Evolutionary conservation across 2,888 invertebrate species (phyloP), one percentile per base, ranked within the genome.

Genomic region (Mayetiola destructor): DNA sequence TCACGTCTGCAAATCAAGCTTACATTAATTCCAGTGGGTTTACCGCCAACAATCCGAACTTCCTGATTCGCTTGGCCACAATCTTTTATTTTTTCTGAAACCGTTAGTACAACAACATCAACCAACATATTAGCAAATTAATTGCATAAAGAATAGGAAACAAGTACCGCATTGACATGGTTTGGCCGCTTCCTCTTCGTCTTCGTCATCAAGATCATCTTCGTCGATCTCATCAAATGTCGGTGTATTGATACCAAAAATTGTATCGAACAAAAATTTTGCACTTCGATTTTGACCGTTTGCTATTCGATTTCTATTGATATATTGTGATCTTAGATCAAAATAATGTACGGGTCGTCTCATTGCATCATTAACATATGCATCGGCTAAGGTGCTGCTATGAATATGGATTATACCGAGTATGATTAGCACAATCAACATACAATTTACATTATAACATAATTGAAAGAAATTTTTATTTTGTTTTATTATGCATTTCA

Each of bases 11-110:
- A n/a, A n/a, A n/a, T 36, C 5, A 40, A 2, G 14, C 48, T 27
- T 48, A 48, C 48, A 73, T 89, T 88, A 32, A 86, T 77, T 56
- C 85, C 84, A 1, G 89, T 84, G 21, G 89, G 85, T 65, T 80
- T 77, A 14, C 90, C 90, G 56, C 90, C 90, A 57, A 91, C 87
- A 62, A 91, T 89, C 63, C 90, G 77, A 68, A 85, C 86, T 75
- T 90, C 88, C 75, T 88, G 88, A 74, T 87, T 89, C 1, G 85
- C 77, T 59, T 84, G 76, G 36, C 89, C 88, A 66, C 89, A 89
- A 72, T 89, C 88, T 8, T 88, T 48, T 32, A 27, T 30, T 32
- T 20, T 20, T 53, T 30, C 6, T 39, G 20, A 16, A 42, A 5
- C 42, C 10, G 20, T 21, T 42, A 42, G 21, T 8, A 5, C 20